Evolutionary conservation across 2,888 invertebrate genomes (phyloP).

Genomic region (Melieria omissa): DNA sequence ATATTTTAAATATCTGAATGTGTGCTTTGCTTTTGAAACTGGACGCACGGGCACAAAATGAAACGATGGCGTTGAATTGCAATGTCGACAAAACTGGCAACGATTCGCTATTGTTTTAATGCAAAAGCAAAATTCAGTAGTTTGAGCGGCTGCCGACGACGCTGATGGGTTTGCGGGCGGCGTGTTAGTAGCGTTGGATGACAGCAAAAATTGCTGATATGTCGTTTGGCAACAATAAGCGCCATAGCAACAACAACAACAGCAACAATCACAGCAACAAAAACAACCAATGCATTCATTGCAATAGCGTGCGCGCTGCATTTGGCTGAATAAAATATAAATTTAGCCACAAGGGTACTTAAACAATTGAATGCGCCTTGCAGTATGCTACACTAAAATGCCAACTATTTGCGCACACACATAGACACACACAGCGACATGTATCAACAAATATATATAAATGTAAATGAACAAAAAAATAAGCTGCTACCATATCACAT

Average conservation of each 20-base stretch:
- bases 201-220: constrained; percentile 13
- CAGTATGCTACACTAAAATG: constrained; percentile 18
- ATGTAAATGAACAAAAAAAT: background rate
- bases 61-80: constrained; percentile 3
- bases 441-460: background rate
- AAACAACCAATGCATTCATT: no score
- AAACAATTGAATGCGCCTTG: constrained; percentile 21
- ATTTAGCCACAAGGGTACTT: constrained; percentile 17
- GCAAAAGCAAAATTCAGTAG: background rate
- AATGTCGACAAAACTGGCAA: background rate
- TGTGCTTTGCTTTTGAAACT: no score
- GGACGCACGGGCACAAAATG: background rate
- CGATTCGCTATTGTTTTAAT: constrained; percentile 10
- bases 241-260: background rate
- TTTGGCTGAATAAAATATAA: constrained; percentile 17
- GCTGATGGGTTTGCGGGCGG: background rate
- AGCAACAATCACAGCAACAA: constrained; percentile 6
- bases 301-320: no score
- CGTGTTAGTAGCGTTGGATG: background rate
- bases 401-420: background rate
- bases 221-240: background rate
- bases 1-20: constrained; percentile 2
- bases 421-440: background rate
- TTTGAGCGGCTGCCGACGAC: background rate
- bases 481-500: background rate